Evolutionary conservation across 2,113 vertebrate species (phyloP), one percentile per base, ranked within the genome.

Genomic region (Leptocoma aspasia): DNA sequence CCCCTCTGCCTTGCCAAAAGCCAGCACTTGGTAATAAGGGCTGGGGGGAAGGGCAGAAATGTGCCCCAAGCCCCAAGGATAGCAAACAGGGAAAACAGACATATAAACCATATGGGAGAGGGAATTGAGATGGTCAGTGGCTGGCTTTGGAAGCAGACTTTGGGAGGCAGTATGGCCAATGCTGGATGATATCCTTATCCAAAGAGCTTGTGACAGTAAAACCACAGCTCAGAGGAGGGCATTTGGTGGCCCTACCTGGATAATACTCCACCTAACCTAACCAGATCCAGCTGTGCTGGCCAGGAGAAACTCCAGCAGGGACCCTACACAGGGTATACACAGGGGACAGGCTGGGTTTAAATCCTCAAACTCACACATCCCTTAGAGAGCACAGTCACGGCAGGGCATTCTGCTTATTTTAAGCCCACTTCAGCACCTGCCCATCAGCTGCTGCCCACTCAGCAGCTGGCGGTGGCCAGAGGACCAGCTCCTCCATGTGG

Each of bases 321-420:
- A 54, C 42, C 27, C 37, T 15, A 13, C 1, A 3, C 4, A 24
- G 42, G 7, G 1, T 15, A 17, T 8, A 1, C 1, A 8, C 27
- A 53, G 6, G 12, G 19, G 6, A 12, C 5, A 3, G 10, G 4
- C 26, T 82, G 1, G 0, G 9, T 68, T 76, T 70, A 39, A 66
- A 37, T 21, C 26, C 15, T 24, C 72, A n/a, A 15, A 59, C 2
- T 14, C 26, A 45, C 33, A 6, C 5, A 1, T 39, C 22, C 16
- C 11, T 70, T 44, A 66, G 47, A 22, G 63, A 90, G 39, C 6
- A 4, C 41, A 50, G 26, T 18, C 69, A 39, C 31, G 22, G 54
- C 61, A 72, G 54, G 35, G 26, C 33, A 41, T 61, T 61, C 41
- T 64, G 23, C 37, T 64, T 59, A 7, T 54, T 87, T 71, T 31